A percentile compares a stretch with the other conserved stretches of the same genome.
phyloP scores from a whole-genome alignment of 2,888 invertebrate species.

The Gasteruption jaculator region DNA sequence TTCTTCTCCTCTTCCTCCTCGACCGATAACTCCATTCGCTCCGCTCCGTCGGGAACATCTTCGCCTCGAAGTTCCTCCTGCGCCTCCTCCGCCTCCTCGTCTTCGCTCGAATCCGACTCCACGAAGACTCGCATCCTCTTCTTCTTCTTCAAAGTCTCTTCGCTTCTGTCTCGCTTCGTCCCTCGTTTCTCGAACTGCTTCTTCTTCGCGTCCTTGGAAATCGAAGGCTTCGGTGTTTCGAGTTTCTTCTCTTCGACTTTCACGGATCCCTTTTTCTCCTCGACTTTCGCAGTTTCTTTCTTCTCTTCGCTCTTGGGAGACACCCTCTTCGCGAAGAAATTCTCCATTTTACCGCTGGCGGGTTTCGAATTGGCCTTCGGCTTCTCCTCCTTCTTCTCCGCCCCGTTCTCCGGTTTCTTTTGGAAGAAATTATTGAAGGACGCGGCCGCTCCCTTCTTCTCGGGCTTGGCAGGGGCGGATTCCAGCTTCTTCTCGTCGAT shows the following conservation, averaged over 20 bases:
- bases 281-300: conserved; percentile 5
- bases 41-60: conserved; percentile 3
- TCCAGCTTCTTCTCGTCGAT: no score
- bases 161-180: conserved; percentile 35
- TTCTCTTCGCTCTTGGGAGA: conserved; percentile 12
- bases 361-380: conserved; percentile 11
- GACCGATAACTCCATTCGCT: conserved; percentile 12
- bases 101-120: conserved; percentile 36
- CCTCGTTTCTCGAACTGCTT: conserved; percentile 23
- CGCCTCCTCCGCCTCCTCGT: conserved; percentile 24
- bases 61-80: conserved; percentile 13
- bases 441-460: no score
- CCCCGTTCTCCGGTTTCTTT: conserved; percentile 3
- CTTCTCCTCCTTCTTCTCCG: conserved; percentile 14
- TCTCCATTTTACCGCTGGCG: conserved; percentile 6
- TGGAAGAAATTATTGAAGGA: no score
- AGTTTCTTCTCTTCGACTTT: conserved; percentile 7
- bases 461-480: no score
- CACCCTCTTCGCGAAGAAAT: conserved; percentile 1
- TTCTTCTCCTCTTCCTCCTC: conserved; percentile 26
- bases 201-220: conserved; percentile 15
- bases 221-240: background rate
- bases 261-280: background rate
- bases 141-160: conserved; percentile 17
- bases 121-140: conserved; percentile 41